Conservation (phyloP, 1,140 invertebrate species). For the Halictus rubicundus region DNA sequence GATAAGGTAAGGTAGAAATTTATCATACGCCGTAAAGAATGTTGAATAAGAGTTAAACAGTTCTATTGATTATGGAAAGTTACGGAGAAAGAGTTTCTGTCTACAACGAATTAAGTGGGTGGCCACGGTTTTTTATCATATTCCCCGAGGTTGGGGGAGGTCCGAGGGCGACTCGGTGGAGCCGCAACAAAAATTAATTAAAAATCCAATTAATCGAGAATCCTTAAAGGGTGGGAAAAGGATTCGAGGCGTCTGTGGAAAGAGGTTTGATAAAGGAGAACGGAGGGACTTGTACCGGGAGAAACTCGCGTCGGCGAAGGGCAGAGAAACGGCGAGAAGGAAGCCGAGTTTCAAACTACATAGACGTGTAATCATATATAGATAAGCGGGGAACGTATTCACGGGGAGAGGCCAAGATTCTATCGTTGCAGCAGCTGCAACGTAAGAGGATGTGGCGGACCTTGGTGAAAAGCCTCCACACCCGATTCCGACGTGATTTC, state of each 20-base stretch:
- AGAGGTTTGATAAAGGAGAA: background rate
- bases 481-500: constrained; percentile 30
- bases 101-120: no score
- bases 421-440: constrained; percentile 52
- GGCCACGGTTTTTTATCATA: no score
- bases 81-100: no score
- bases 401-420: constrained; percentile 43
- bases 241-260: background rate
- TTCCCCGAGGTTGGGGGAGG: no score
- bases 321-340: background rate
- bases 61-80: no score
- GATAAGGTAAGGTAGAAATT: no score
- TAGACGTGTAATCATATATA: constrained; percentile 53
- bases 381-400: constrained; percentile 43
- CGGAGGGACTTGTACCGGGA: background rate
- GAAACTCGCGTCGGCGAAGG: background rate
- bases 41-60: no score
- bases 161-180: no score
- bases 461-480: constrained; percentile 35
- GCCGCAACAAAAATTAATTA: no score
- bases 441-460: constrained; percentile 46
- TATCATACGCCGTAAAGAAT: no score
- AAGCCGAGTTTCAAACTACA: constrained; percentile 45
- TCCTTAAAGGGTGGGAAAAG: background rate
- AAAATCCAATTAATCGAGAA: background rate